Conservation (phyloP, 2,888 invertebrate genomes). For the Physocephala rufipes region DNA sequence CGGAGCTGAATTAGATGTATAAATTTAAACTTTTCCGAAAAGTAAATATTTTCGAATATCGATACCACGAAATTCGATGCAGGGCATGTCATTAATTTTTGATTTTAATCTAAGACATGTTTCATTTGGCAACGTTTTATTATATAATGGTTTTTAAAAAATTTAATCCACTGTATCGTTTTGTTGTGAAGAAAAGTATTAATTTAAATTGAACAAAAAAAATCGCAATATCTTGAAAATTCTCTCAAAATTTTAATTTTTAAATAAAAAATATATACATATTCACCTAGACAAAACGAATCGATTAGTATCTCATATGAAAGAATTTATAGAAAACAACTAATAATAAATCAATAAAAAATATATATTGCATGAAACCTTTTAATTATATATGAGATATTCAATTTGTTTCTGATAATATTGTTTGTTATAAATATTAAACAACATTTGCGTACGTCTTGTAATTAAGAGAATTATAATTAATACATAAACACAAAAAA, state of each 20-base stretch:
- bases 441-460: slow-evolving; percentile 2
- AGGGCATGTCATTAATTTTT: no score
- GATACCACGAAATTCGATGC: no score
- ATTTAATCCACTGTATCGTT: not conserved
- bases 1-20: slow-evolving; percentile 35
- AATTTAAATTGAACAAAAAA: slow-evolving; percentile 41
- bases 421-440: slow-evolving; percentile 24
- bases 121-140: no score
- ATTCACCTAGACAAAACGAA: slow-evolving; percentile 49
- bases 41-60: no score
- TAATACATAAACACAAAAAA: not conserved
- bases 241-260: not conserved
- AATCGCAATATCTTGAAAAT: slow-evolving; percentile 29
- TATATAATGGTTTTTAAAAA: not conserved
- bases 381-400: slow-evolving; percentile 35
- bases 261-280: slow-evolving; percentile 24
- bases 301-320: slow-evolving; percentile 53
- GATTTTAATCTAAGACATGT: no score
- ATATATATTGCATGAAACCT: slow-evolving; percentile 32
- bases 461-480: not conserved
- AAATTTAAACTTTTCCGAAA: not conserved
- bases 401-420: slow-evolving; percentile 14
- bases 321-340: slow-evolving; percentile 39
- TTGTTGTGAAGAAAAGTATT: slow-evolving; percentile 18
- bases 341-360: slow-evolving; percentile 35